Base-by-base conservation (phyloP, 2,113 vertebrate species). In the Butorides virescens region DNA sequence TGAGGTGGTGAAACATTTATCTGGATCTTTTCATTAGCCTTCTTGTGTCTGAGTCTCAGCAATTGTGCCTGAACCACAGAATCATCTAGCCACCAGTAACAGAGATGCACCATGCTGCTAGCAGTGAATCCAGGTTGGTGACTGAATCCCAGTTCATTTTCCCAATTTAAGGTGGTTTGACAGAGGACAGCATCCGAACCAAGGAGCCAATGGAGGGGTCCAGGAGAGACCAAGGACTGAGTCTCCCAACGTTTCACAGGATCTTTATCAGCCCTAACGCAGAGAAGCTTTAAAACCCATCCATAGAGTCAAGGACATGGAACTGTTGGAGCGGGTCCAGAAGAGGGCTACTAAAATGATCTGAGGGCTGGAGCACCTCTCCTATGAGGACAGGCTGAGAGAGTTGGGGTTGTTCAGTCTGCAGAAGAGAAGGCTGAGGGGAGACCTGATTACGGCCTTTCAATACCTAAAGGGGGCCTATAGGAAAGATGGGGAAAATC, bases 11-110 rank as follows among this genome's bases (percentile, higher is more conserved):
- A 85, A 87, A 65, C 29, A 66, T 79, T 82, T 53, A 23, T 82
- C 70, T 90, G 70, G 47, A 61, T 55, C 80, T 84, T 72, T 59
- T 68, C 21, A 20, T 80, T 70, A 91, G 36, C 19, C 14, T 8
- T 11, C 17, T 39, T 39, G 44, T 75, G 87, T 39, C 71, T 25
- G 56, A 44, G 72, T 37, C 29, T 84, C 83, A 59, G 80, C 80
- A 27, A 0, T 17, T 15, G 2, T 8, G 23, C 25, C 52, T 78
- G 89, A 53, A 76, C 50, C 58, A 36, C 82, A 70, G 82, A 15
- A 9, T 4, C 46, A 7, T 10, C 23, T 25, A 17, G 49, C 70
- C 21, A 0, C 3, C 16, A 7, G 13, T 3, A 0, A 49, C 13
- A 53, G 59, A 50, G 72, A n/a, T 13, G 4, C 16, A 19, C 39